Evolutionary conservation across 2,113 vertebrate genomes (phyloP), one percentile per base, ranked within the genome.

Genomic region (Polypterus senegalus): DNA sequence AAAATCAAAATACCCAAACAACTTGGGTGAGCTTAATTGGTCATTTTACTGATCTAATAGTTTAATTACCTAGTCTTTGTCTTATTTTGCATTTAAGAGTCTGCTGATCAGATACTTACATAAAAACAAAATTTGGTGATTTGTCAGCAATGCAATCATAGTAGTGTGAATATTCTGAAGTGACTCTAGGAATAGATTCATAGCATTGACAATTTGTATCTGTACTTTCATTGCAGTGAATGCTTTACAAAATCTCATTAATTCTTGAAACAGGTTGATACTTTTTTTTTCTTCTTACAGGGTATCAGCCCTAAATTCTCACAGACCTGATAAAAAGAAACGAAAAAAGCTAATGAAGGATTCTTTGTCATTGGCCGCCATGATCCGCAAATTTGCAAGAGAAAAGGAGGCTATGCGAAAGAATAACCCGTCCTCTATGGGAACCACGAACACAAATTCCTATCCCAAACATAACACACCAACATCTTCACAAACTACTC

Each of bases 311-410:
- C 87, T 99, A 70, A 97, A 90, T 72, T 81, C 88, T 62, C 89
- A 91, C 67, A 94, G 97, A 5, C 91, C 92, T 10, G 94, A 98
- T 63, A 99, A 98, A 80, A 97, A 99, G 72, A 98, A 96, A 83
- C 76, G 85, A 73, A 99, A 97, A 83, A 96, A 94, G 72, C 75
- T 94, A 53, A 94, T 93, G 79, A 99, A 97, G 78, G 94, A 98
- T 63, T 92, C 93, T 0, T 72, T 95, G 54, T 88, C 89, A 67
- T 75, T 98, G 71, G 92, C 94, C 68, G 94, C 93, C 81, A 98
- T 99, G 93, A 79, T 99, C 63, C 83, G 89, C 8, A 94, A 96
- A 76, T 97, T 98, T 84, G 89, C 90, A 57, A 85, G 91, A 55
- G 95, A 99, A 78, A 98, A 99, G 74, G 95, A 96, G 75, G 90